Evolutionary conservation across 2,797 vertebrate species (phyloP).

Genomic region (Oryzias dopingdopingensis): DNA sequence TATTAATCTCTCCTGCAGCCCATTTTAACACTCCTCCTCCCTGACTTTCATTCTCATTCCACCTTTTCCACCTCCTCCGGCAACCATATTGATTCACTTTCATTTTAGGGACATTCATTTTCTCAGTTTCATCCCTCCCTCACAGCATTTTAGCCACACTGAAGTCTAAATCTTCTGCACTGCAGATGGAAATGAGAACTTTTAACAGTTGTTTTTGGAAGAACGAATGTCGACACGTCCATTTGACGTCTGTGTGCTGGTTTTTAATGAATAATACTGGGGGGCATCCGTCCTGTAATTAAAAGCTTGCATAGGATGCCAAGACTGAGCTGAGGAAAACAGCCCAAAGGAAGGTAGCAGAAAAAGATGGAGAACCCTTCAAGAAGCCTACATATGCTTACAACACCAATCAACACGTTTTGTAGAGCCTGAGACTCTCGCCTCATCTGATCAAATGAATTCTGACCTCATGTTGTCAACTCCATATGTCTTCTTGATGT

Average conservation of each 20-base stretch:
- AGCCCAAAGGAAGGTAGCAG: neutral
- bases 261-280: no score
- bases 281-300: constrained; percentile 10
- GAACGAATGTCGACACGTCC: no score
- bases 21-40: constrained; percentile 26
- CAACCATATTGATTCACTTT: constrained; percentile 58
- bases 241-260: no score
- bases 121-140: constrained; percentile 28
- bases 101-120: constrained; percentile 57
- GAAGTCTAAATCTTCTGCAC: constrained; percentile 21
- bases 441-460: constrained; percentile 19
- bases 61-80: constrained; percentile 55
- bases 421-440: constrained; percentile 9
- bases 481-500: constrained; percentile 19
- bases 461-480: constrained; percentile 32
- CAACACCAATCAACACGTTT: constrained; percentile 36
- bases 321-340: constrained; percentile 17
- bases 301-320: constrained; percentile 38
- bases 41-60: constrained; percentile 43
- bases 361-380: constrained; percentile 1
- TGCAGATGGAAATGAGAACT: neutral
- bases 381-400: constrained; percentile 7
- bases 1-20: constrained; percentile 52
- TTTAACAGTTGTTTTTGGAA: no score
- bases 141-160: constrained; percentile 16